A percentile compares a stretch with the other conserved stretches of the same genome.
These are phyloP conservation scores for Eulimnadia texana DNA, from an alignment of 1,140 invertebrate genomes.

Conservation along the genomic window DNA sequence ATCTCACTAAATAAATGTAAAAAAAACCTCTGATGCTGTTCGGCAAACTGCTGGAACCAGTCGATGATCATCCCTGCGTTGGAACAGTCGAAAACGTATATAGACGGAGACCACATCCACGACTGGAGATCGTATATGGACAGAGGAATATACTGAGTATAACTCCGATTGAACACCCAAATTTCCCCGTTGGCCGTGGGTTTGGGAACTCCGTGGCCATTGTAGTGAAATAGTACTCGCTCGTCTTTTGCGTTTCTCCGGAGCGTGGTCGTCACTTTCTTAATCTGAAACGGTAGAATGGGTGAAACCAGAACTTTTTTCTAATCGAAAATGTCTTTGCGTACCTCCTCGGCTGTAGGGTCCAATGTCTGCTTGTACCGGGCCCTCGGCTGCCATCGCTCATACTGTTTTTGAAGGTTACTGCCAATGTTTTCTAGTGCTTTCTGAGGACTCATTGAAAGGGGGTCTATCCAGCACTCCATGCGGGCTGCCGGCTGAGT, in stretches of 20 bases:
- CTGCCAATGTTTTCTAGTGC: constrained; percentile 83
- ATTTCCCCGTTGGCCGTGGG: constrained; percentile 77
- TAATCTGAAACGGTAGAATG: constrained; percentile 29
- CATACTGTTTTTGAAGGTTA: constrained; percentile 89
- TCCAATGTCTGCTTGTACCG: constrained; percentile 92
- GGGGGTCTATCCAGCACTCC: constrained; percentile 92
- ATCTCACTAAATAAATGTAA: too few relatives aligned
- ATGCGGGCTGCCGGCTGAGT: constrained; percentile 88
- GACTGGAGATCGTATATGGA: constrained; percentile 95
- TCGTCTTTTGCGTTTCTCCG: constrained; percentile 98
- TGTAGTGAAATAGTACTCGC: constrained; percentile 96
- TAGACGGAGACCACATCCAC: constrained; percentile 97
- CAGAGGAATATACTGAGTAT: constrained; percentile 97
- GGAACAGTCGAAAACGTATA: constrained; percentile 98
- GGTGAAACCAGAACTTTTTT: neutral
- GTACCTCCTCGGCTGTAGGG: constrained; percentile 91
- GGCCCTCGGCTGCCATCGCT: constrained; percentile 92
- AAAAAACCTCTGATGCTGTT: constrained; percentile 77
- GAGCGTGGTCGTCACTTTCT: constrained; percentile 87
- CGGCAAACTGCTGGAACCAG: constrained; percentile 79
- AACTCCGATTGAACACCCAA: constrained; percentile 47
- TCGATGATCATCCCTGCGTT: constrained; percentile 94
- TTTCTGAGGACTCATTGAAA: constrained; percentile 76
- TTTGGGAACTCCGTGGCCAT: constrained; percentile 97
- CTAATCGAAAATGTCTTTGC: neutral